A percentile compares a stretch with the other conserved stretches of the same genome.
These are phyloP conservation scores for Dasypogon diadema DNA, from an alignment of 2,888 invertebrate species.

Conservation along the genomic window DNA sequence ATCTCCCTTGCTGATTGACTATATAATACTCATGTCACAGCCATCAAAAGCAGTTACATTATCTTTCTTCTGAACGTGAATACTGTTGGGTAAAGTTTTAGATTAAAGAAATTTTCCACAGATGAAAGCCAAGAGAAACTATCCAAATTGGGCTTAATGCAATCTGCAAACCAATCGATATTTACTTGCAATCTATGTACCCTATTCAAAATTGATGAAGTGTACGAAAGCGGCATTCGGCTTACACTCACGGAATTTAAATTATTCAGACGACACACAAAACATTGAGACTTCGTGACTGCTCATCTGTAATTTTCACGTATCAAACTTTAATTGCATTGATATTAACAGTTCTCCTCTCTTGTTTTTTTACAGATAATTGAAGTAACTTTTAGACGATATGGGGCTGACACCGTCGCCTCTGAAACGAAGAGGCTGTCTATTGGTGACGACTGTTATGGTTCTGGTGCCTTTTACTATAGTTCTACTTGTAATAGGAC, in stretches of 20 bases:
- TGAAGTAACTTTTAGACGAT: conserved; percentile 28
- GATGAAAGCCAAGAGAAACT: not conserved
- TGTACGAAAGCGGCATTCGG: not conserved
- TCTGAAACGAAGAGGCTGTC: conserved; percentile 72
- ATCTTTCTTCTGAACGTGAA: too few relatives aligned
- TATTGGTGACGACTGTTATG: conserved; percentile 71
- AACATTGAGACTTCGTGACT: not conserved
- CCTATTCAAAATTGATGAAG: not conserved
- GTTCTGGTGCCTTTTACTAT: conserved; percentile 73
- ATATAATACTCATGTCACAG: too few relatives aligned
- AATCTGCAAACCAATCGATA: not conserved
- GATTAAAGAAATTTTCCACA: too few relatives aligned
- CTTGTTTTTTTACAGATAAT: conserved; percentile 10
- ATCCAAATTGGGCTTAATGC: not conserved
- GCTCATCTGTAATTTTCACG: not conserved
- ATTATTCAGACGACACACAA: not conserved
- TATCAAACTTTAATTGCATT: conserved; percentile 4
- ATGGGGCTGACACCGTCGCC: conserved; percentile 64
- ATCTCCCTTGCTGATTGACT: too few relatives aligned
- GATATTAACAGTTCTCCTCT: conserved; percentile 7
- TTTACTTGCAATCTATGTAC: not conserved
- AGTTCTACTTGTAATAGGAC: conserved; percentile 70
- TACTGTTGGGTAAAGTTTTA: too few relatives aligned
- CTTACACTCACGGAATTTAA: conserved; percentile 10
- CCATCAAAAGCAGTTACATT: too few relatives aligned